phyloP scores from a whole-genome alignment of 2,888 invertebrate species.

The Eupithecia dodoneata region DNA sequence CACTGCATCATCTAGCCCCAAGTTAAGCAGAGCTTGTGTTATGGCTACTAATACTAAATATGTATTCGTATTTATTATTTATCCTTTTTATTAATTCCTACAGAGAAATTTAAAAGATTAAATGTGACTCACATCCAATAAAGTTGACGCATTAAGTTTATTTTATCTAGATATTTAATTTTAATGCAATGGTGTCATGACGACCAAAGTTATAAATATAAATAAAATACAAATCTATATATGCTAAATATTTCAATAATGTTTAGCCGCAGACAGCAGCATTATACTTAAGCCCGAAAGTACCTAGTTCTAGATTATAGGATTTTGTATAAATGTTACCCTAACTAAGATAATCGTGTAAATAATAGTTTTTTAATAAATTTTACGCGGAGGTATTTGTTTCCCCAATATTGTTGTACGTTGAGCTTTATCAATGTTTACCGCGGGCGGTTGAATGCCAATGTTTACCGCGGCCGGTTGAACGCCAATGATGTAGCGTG shows the following conservation, averaged over 20 bases:
- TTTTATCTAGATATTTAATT: neutral
- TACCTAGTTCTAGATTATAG: conserved; percentile 17
- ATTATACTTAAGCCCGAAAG: conserved; percentile 1
- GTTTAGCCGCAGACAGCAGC: neutral
- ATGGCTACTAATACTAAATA: neutral
- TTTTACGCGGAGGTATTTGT: conserved; percentile 48
- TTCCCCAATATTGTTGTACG: conserved; percentile 58
- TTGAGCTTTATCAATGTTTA: conserved; percentile 76
- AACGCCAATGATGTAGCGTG: conserved; percentile 67
- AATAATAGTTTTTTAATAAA: conserved; percentile 52
- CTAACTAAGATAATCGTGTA: conserved; percentile 48
- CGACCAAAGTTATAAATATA: conserved; percentile 6
- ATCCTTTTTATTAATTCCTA: neutral
- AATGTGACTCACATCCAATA: neutral
- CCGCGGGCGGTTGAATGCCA: conserved; percentile 65
- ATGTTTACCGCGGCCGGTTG: conserved; percentile 63
- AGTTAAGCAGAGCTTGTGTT: no score
- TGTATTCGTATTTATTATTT: neutral
- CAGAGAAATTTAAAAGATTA: no score
- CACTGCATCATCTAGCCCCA: no score
- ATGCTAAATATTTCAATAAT: conserved; percentile 10
- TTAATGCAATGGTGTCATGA: neutral
- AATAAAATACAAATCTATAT: no score
- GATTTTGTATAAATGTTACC: conserved; percentile 36
- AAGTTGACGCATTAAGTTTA: neutral